phyloP scores from a whole-genome alignment of 2,888 invertebrate genomes.

The Perithous albicinctus region DNA sequence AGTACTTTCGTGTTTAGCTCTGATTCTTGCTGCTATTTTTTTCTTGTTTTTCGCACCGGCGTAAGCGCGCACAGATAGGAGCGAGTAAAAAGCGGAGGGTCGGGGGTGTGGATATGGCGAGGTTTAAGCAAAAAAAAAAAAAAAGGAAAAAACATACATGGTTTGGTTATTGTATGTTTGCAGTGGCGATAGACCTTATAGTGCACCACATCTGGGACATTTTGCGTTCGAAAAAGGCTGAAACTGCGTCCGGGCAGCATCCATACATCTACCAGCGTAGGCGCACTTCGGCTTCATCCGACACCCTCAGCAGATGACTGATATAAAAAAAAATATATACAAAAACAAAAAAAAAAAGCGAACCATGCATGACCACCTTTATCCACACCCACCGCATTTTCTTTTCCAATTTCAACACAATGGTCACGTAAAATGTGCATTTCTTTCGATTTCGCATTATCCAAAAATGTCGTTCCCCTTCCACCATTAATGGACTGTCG shows the following conservation, averaged over 20 bases:
- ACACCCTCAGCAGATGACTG: constrained; percentile 84
- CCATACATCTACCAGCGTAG: constrained; percentile 83
- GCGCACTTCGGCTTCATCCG: constrained; percentile 83
- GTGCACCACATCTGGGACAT: constrained; percentile 99
- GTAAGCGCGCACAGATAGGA: constrained; percentile 21
- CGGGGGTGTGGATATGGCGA: constrained; percentile 27
- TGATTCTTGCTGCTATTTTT: constrained; percentile 26
- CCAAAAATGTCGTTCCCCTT: constrained; percentile 1
- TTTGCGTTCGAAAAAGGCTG: constrained; percentile 88
- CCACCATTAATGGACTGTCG: not conserved
- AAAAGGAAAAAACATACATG: constrained; percentile 75
- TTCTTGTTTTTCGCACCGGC: constrained; percentile 48
- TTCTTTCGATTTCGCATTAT: constrained; percentile 31
- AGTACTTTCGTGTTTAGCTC: constrained; percentile 10
- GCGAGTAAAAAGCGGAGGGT: constrained; percentile 7
- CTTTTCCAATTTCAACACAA: constrained; percentile 33
- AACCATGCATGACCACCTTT: constrained; percentile 68
- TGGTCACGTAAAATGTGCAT: constrained; percentile 37
- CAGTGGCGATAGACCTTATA: constrained; percentile 99
- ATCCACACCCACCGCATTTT: constrained; percentile 67
- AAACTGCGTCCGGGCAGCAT: constrained; percentile 85
- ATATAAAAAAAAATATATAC: constrained; percentile 72
- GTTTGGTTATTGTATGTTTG: constrained; percentile 88
- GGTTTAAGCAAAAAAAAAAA: constrained; percentile 9
- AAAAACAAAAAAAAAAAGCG: constrained; percentile 35